Evolutionary conservation across 2,113 vertebrate species (phyloP), one percentile per base, ranked within the genome.

Genomic region (Electrona antarctica): DNA sequence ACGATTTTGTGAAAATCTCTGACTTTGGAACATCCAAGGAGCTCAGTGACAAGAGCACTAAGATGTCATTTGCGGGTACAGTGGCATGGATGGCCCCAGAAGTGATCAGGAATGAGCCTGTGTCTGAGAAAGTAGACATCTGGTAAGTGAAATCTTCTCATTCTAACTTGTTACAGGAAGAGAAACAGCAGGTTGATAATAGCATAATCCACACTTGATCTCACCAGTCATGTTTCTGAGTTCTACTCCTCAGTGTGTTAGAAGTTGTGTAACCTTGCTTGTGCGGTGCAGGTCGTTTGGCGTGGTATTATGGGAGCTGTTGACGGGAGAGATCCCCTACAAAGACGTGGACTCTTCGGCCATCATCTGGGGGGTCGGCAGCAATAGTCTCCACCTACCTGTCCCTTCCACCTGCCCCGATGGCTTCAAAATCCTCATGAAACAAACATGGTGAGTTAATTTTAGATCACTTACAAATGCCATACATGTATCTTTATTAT

Each of bases 351-450:
- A 99, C 84, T 99, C 98, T 1, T 99, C 98, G 0, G 98, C 98
- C 88, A 99, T 99, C 68, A 99, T 99, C 46, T 99, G 98, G 98
- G 98, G 98, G 7, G 98, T 99, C 10, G 98, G 98, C 71, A 99
- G 98, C 83, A 99, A 99, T 84, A 99, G 98, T 82, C 92, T 99
- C 2, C 98, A 99, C 84, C 97, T 99, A 73, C 98, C 98, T 0
- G 97, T 99, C 68, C 98, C 98, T 69, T 98, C 98, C 60, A 99
- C 97, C 15, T 98, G 97, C 83, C 98, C 98, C 0, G 97, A 99
- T 48, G 98, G 98, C 74, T 99, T 99, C 93, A 99, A 98, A 91
- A 97, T 99, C 89, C 97, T 99, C 77, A 99, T 99, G 98, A 99
- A 97, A 83, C 98, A 99, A 85, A 97, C 97, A 9, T 99, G 98